A percentile compares a stretch with the other conserved stretches of the same genome.
phyloP scores from a whole-genome alignment of 2,888 invertebrate species.

The Sympetrum striolatum region DNA sequence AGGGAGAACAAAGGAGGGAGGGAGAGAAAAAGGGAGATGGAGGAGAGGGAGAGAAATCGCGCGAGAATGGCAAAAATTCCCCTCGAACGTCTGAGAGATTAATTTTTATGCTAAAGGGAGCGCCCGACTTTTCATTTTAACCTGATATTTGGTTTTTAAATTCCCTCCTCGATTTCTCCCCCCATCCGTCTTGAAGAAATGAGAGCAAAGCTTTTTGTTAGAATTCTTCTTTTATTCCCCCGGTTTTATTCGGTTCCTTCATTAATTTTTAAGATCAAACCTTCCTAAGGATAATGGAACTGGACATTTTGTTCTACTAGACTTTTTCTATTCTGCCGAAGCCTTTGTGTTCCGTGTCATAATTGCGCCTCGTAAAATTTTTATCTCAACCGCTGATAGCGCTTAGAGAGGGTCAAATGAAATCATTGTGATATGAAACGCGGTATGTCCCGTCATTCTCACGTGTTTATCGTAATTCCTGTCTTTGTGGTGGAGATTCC shows the following conservation, averaged over 20 bases:
- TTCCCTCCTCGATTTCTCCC: neutral
- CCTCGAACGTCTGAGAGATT: neutral
- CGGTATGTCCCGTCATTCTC: neutral
- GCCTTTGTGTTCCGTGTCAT: neutral
- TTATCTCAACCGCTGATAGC: neutral
- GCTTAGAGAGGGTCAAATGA: neutral
- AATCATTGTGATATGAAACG: neutral
- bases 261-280: neutral
- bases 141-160: neutral
- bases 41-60: neutral
- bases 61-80: neutral
- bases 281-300: neutral
- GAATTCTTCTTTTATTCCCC: neutral
- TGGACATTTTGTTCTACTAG: neutral
- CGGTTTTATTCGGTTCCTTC: neutral
- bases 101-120: neutral
- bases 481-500: too few relatives aligned
- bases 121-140: neutral
- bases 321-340: neutral
- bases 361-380: neutral
- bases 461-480: neutral
- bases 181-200: neutral
- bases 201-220: neutral
- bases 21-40: neutral
- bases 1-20: neutral